Evolutionary conservation across 1,140 invertebrate genomes (phyloP).

Genomic region (Latrodectus geometricus): DNA sequence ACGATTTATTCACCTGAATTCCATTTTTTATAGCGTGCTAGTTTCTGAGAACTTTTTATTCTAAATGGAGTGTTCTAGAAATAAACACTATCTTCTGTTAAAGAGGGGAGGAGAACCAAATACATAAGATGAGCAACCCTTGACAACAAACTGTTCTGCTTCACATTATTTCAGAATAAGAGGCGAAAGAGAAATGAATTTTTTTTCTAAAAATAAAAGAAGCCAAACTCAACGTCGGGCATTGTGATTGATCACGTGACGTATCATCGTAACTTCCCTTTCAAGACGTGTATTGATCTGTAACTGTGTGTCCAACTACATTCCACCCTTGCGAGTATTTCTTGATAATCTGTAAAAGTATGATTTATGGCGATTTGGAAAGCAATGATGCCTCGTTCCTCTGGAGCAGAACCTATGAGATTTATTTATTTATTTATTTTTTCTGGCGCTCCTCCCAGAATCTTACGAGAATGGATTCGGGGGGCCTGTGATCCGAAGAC

Average conservation of each 20-base stretch:
- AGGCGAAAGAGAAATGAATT: background rate
- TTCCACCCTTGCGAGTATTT: background rate
- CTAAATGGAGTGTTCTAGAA: too few relatives aligned
- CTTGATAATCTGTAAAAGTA: constrained; percentile 2
- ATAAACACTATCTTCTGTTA: too few relatives aligned
- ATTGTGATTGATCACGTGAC: background rate
- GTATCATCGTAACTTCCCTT: background rate
- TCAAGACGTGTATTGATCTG: background rate
- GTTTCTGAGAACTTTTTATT: too few relatives aligned
- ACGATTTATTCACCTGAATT: too few relatives aligned
- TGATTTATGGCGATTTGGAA: background rate
- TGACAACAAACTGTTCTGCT: too few relatives aligned
- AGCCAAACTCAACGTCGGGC: background rate
- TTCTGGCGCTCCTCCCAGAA: background rate
- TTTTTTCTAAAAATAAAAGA: background rate
- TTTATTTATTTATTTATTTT: too few relatives aligned
- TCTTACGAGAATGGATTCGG: background rate
- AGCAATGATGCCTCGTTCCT: background rate
- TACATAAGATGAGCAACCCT: too few relatives aligned
- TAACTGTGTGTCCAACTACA: background rate
- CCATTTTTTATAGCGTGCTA: too few relatives aligned
- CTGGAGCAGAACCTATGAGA: background rate
- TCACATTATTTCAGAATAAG: too few relatives aligned
- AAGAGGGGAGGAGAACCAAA: too few relatives aligned
- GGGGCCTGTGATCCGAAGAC: background rate